Evolutionary conservation across 2,888 invertebrate genomes (phyloP), one percentile per base, ranked within the genome.

Genomic region (Pocota personata): DNA sequence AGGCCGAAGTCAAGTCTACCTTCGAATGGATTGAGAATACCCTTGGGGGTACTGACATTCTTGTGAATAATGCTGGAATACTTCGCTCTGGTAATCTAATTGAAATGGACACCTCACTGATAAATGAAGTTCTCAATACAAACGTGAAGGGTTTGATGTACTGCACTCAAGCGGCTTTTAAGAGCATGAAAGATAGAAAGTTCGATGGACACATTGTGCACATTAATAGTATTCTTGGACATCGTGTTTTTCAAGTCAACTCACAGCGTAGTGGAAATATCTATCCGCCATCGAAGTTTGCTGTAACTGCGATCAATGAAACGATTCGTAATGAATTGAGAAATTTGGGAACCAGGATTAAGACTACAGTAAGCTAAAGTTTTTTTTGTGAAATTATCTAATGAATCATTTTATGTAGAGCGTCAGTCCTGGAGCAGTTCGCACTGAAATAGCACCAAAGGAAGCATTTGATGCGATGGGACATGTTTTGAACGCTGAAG

Each of bases 31-130:
- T 94, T 62, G 93, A 94, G 14, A 87, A 91, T 7, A 90, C 92
- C 10, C 87, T 94, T 2, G 95, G 95, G 0, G 94, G 94, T 12
- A 92, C 94, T 16, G 94, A 94, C 89, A 93, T 95, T 3, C 92
- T 95, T 32, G 90, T 95, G 3, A 95, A 95, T 88, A 94, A 94
- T 89, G 95, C 95, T 1, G 95, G 94, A 2, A 89, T 93, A 1
- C 10, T 90, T 0, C 88, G 89, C 0, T 75, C 86, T 0, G 91
- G 91, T 2, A 89, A 89, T 32, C 58, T 92, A 10, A 72, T 91
- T 2, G 90, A 91, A 0, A 90, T 90, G 89, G 83, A 90, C 12
- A 60, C 79, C 27, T 48, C 71, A 30, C 88, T 89, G 3, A 89
- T 91, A 2, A 80, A 86, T 16, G 88, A 91, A 8, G 90, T 92